phyloP scores from a whole-genome alignment of 64 coral and sea anemone species.

The Stylophora pistillata region DNA sequence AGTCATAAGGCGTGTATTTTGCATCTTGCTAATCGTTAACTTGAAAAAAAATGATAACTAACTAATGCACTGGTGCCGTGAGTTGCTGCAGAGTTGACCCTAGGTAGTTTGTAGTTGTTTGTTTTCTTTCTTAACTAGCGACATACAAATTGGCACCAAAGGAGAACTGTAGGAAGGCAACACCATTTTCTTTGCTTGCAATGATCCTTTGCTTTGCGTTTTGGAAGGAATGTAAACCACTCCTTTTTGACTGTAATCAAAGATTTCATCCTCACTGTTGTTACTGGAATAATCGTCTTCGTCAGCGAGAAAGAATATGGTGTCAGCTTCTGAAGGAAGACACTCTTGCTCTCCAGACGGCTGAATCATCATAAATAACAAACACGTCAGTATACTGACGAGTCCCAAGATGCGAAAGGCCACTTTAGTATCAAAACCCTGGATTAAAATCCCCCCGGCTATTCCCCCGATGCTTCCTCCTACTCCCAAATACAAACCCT shows the following conservation, averaged over 20 bases:
- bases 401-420: constrained; percentile 76
- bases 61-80: no score
- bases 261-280: constrained; percentile 84
- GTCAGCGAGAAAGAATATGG: constrained; percentile 70
- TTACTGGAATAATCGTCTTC: constrained; percentile 90
- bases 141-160: constrained; percentile 81
- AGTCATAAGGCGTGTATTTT: no score
- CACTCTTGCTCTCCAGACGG: constrained; percentile 64
- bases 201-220: neutral
- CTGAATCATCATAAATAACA: constrained; percentile 68
- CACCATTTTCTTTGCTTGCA: constrained; percentile 32
- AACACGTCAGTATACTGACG: constrained; percentile 60
- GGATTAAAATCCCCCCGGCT: constrained; percentile 70
- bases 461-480: constrained; percentile 68
- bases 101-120: neutral
- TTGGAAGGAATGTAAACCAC: constrained; percentile 67
- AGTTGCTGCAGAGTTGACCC: neutral
- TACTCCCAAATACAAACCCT: constrained; percentile 82
- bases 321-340: constrained; percentile 72
- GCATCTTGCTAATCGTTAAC: no score
- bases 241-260: constrained; percentile 34
- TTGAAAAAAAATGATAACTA: no score
- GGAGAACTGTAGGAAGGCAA: constrained; percentile 70
- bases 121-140: constrained; percentile 23
- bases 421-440: constrained; percentile 65